Evolutionary conservation across 2,113 vertebrate species (phyloP).

Genomic region (Ictidomys tridecemlineatus): DNA sequence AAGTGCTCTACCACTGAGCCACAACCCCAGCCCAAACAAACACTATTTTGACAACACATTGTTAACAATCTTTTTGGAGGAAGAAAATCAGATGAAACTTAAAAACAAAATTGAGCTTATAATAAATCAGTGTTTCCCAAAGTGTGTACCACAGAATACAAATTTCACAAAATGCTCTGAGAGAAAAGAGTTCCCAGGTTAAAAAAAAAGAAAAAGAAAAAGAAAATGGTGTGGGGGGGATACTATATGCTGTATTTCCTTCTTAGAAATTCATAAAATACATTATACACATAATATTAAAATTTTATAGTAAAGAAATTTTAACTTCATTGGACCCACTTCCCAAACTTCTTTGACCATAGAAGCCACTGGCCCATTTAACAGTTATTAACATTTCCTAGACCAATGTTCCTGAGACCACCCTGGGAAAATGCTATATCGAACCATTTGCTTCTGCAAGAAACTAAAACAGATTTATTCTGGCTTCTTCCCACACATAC

Average conservation of each 20-base stretch:
- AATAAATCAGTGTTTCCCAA: conserved; percentile 54
- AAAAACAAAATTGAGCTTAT: neutral
- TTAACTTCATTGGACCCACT: conserved; percentile 49
- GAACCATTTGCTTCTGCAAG: conserved; percentile 25
- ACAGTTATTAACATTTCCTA: conserved; percentile 17
- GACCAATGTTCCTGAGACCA: neutral
- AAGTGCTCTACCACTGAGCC: too few relatives aligned
- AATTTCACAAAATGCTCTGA: neutral
- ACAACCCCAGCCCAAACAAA: neutral
- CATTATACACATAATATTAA: neutral
- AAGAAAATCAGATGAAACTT: conserved; percentile 52
- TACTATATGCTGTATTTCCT: neutral
- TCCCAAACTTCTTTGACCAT: conserved; percentile 44
- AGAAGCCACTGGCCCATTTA: conserved; percentile 25
- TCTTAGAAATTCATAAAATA: conserved; percentile 46
- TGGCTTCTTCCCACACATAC: neutral
- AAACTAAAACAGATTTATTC: conserved; percentile 49
- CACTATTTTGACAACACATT: conserved; percentile 26
- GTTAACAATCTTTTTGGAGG: neutral
- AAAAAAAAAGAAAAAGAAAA: neutral
- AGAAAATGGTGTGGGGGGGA: neutral
- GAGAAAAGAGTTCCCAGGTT: neutral
- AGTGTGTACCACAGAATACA: neutral
- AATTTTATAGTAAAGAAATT: conserved; percentile 27
- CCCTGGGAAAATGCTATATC: neutral